Evolutionary conservation across 2,113 vertebrate genomes (phyloP).

Genomic region (Brachyhypopomus occidentalis): DNA sequence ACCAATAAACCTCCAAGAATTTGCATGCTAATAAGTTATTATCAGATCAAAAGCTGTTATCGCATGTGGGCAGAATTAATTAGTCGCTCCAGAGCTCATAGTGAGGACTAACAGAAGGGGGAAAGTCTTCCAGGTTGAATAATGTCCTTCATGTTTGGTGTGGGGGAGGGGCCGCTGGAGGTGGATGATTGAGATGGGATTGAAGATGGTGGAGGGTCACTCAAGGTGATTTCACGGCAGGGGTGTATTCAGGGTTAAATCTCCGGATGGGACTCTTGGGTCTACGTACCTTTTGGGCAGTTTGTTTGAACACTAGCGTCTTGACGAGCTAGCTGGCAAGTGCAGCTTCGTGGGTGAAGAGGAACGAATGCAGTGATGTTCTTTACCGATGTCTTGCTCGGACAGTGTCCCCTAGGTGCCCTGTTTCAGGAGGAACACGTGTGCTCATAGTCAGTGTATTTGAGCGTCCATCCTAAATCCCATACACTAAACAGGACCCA

Average conservation of each 20-base stretch:
- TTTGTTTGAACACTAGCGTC: no score
- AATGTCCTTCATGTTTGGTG: constrained; percentile 32
- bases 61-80: constrained; percentile 64
- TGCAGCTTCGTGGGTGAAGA: no score
- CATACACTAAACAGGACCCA: background rate
- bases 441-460: background rate
- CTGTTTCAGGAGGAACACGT: background rate
- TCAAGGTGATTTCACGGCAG: constrained; percentile 36
- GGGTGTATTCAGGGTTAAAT: background rate
- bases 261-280: no score
- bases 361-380: no score
- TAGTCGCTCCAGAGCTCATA: constrained; percentile 55
- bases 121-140: constrained; percentile 20
- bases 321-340: no score
- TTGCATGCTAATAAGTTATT: constrained; percentile 67
- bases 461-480: background rate
- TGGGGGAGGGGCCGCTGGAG: background rate
- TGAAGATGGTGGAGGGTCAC: constrained; percentile 20
- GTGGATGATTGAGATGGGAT: constrained; percentile 25
- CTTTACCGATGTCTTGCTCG: no score
- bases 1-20: constrained; percentile 56
- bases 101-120: constrained; percentile 38
- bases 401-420: background rate
- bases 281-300: no score
- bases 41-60: constrained; percentile 64